These are phyloP conservation scores for Manis javanica DNA, from an alignment of 2,797 vertebrate species.

Conservation along the genomic window DNA sequence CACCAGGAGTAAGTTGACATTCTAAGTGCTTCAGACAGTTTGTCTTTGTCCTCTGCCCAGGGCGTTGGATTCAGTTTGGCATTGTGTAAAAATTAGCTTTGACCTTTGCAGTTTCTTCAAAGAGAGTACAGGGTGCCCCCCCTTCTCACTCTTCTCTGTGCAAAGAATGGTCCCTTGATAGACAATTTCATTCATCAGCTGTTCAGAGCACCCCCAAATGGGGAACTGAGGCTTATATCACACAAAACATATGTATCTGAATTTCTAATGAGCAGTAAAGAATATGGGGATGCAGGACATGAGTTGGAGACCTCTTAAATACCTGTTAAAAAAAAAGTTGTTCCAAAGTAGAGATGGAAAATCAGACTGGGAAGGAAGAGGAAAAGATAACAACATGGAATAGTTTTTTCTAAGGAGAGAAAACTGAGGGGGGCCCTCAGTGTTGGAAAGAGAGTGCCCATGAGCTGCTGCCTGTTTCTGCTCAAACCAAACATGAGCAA, in stretches of 20 bases:
- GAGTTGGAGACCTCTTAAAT: too few species aligned
- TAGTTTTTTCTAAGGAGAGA: not conserved
- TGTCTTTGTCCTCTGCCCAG: not conserved
- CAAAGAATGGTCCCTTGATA: not conserved
- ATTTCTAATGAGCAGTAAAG: not conserved
- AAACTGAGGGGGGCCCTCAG: not conserved
- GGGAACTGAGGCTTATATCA: not conserved
- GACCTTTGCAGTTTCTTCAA: not conserved
- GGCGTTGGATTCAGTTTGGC: not conserved
- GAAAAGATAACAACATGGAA: not conserved
- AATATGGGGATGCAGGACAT: not conserved
- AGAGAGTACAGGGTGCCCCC: not conserved
- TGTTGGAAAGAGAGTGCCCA: rapidly evolving
- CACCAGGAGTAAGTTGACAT: not conserved
- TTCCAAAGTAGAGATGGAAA: not conserved
- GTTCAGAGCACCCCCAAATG: not conserved
- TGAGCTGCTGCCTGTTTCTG: not conserved
- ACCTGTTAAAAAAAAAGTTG: not conserved
- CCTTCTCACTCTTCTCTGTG: not conserved
- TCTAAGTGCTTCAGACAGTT: not conserved
- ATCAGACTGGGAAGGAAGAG: not conserved
- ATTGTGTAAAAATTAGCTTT: not conserved
- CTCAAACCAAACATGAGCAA: not conserved
- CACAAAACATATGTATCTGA: not conserved
- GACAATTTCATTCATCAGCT: not conserved